Evolutionary conservation across 2,888 invertebrate species (phyloP).

Genomic region (Polia nebulosa): DNA sequence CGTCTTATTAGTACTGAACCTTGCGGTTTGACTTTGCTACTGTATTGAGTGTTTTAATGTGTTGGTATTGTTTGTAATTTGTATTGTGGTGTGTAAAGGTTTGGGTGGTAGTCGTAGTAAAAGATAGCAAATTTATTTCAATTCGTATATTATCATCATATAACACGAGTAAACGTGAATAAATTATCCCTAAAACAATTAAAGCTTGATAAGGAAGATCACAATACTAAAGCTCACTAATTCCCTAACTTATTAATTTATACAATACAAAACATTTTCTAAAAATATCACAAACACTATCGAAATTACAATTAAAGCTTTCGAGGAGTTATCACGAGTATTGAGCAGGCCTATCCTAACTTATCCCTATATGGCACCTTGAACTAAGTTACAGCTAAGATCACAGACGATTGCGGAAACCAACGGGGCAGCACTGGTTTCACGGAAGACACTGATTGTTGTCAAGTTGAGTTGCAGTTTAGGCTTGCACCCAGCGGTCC

Average conservation of each 20-base stretch:
- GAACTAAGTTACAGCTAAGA: constrained; percentile 86
- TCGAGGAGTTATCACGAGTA: constrained; percentile 85
- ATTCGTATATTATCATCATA: constrained; percentile 75
- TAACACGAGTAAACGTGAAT: constrained; percentile 70
- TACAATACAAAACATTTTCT: constrained; percentile 81
- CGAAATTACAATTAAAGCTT: constrained; percentile 88
- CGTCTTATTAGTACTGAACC: constrained; percentile 70
- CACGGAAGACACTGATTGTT: constrained; percentile 89
- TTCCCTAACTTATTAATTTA: constrained; percentile 78
- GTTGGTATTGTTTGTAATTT: constrained; percentile 57
- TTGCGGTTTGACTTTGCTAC: constrained; percentile 58
- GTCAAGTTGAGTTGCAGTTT: constrained; percentile 71
- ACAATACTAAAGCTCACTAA: constrained; percentile 78
- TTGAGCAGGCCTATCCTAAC: constrained; percentile 80
- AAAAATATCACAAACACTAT: constrained; percentile 84
- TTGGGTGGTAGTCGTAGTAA: constrained; percentile 66
- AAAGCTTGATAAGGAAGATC: constrained; percentile 87
- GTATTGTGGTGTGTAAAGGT: constrained; percentile 53
- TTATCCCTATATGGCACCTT: constrained; percentile 87
- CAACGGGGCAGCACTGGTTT: constrained; percentile 87
- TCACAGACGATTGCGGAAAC: constrained; percentile 90
- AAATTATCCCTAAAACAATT: constrained; percentile 85
- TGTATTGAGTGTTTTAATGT: constrained; percentile 21
- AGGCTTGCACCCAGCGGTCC: constrained; percentile 94
- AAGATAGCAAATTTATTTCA: constrained; percentile 78